Percentiles rank a stretch among this genome's conserved stretches.
Evolutionary conservation across 64 coral and sea anemone species (phyloP).

Genomic region (Stichodactyla helianthus): DNA sequence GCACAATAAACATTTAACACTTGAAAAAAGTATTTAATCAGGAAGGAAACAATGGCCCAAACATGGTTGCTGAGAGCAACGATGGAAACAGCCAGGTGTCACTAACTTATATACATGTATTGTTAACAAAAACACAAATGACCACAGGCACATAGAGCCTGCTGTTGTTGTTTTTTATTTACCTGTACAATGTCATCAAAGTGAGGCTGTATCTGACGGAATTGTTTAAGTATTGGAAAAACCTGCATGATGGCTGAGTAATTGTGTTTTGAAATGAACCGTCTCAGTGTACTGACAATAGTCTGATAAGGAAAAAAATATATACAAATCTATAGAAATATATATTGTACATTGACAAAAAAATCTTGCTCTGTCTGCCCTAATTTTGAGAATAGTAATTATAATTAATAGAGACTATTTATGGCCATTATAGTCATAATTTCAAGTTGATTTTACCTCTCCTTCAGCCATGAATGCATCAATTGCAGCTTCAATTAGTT

Average conservation of each 20-base stretch:
- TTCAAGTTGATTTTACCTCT: conserved; percentile 44
- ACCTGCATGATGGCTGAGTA: conserved; percentile 81
- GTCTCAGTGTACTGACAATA: conserved; percentile 71
- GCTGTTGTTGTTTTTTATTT: not conserved
- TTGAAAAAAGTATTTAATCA: too few species aligned
- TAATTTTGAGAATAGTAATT: not conserved
- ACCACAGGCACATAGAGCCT: not conserved
- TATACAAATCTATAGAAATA: too few species aligned
- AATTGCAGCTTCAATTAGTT: conserved; percentile 75
- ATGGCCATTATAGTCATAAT: not conserved
- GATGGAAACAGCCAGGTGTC: too few species aligned
- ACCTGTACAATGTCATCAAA: conserved; percentile 88
- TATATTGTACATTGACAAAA: too few species aligned
- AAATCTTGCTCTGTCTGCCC: too few species aligned
- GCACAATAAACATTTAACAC: too few species aligned
- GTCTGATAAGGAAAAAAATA: conserved; percentile 23
- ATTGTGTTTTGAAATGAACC: conserved; percentile 67
- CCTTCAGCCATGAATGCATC: conserved; percentile 80
- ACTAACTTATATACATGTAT: too few species aligned
- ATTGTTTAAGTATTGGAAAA: conserved; percentile 83
- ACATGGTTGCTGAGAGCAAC: too few species aligned
- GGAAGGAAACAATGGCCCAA: too few species aligned
- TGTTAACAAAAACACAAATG: too few species aligned
- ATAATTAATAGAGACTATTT: not conserved
- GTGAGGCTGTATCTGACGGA: conserved; percentile 69